Evolutionary conservation across 2,797 vertebrate species (phyloP).

Genomic region (Micrastur ruficollis): DNA sequence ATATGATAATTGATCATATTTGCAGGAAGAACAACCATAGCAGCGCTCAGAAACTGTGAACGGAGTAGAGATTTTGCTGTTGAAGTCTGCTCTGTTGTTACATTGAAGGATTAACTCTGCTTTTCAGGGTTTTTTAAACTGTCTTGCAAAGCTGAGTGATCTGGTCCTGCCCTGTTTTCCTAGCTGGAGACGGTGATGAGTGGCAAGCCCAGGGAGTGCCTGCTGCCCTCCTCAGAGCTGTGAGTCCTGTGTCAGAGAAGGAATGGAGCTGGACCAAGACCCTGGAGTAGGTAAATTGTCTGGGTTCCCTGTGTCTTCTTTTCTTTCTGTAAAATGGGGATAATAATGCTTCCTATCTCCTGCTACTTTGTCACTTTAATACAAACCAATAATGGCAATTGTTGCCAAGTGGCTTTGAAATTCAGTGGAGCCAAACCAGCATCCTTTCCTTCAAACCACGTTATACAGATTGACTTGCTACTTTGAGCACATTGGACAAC

Average conservation of each 20-base stretch:
- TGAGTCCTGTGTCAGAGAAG: background rate
- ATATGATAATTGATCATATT: constrained; percentile 29
- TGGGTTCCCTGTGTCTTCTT: background rate
- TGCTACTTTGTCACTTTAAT: background rate
- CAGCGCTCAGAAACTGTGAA: background rate
- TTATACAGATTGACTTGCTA: background rate
- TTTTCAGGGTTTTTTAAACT: background rate
- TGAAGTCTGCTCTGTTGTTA: background rate
- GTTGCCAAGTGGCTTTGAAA: background rate
- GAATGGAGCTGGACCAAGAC: background rate
- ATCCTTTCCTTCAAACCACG: background rate
- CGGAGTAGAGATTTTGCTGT: background rate
- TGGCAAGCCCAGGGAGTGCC: background rate
- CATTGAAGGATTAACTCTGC: background rate
- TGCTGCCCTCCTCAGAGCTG: background rate
- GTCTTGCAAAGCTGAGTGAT: background rate
- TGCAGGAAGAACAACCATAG: background rate
- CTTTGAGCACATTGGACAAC: background rate
- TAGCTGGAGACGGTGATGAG: background rate
- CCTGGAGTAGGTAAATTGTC: background rate
- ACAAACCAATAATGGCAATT: background rate
- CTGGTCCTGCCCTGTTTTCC: background rate
- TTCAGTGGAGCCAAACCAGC: background rate
- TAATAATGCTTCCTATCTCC: background rate
- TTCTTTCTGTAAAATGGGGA: background rate